Evolutionary conservation across 2,797 vertebrate species (phyloP).

Genomic region (Galago senegalensis): DNA sequence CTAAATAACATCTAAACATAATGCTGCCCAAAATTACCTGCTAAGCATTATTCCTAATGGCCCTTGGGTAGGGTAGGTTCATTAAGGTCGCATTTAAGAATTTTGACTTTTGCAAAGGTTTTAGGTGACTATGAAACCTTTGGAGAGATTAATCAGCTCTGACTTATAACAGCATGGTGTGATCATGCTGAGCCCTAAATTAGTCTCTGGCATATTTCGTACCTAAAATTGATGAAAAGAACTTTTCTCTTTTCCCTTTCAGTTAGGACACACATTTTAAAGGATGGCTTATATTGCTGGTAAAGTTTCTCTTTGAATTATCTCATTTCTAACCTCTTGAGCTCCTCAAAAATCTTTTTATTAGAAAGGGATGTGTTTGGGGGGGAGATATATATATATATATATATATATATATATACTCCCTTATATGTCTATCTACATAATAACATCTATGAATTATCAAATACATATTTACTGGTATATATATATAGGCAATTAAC

Average conservation of each 20-base stretch:
- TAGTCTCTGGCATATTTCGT: neutral
- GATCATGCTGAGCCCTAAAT: constrained; percentile 10
- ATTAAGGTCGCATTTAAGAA: constrained; percentile 13
- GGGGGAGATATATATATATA: too few species aligned
- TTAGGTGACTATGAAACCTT: constrained; percentile 36
- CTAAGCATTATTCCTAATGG: neutral
- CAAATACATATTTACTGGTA: neutral
- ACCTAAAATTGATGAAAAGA: constrained; percentile 47
- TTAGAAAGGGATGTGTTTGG: neutral
- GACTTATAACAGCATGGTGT: neutral
- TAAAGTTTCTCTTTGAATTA: neutral
- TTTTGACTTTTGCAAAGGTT: neutral
- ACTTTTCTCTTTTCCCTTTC: constrained; percentile 33
- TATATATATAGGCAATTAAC: constrained; percentile 3
- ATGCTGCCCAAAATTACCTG: neutral
- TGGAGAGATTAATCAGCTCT: constrained; percentile 30
- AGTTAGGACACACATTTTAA: constrained; percentile 26
- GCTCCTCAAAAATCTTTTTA: neutral
- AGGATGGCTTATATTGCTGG: constrained; percentile 17
- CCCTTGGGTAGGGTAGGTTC: neutral
- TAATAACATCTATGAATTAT: neutral
- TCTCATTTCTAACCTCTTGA: constrained; percentile 8
- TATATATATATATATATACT: too few species aligned
- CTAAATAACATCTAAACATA: constrained; percentile 6
- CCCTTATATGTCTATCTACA: neutral